Percentiles rank a stretch among this genome's conserved stretches.
Evolutionary conservation across 2,113 vertebrate genomes (phyloP).

Genomic region (Ranitomeya variabilis): DNA sequence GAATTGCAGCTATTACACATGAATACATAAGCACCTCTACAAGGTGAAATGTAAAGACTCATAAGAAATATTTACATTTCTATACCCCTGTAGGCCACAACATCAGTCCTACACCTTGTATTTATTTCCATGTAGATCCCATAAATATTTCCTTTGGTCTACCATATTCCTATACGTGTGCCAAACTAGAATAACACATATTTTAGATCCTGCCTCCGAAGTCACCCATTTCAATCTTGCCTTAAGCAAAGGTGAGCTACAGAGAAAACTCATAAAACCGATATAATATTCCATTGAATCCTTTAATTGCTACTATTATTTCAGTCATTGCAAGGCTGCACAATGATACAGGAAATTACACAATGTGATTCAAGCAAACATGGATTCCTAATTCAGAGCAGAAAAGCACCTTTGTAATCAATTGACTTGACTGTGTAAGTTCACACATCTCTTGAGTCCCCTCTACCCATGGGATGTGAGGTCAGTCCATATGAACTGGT

Average conservation of each 20-base stretch:
- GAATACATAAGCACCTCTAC: background rate
- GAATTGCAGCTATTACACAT: background rate
- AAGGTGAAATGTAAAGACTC: background rate
- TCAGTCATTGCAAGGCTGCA: background rate
- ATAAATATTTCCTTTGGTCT: background rate
- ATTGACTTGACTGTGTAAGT: background rate
- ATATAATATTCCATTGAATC: constrained; percentile 19
- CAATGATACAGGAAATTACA: constrained; percentile 8
- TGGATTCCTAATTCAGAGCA: background rate
- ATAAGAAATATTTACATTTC: background rate
- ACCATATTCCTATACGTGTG: background rate
- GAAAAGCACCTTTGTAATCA: background rate
- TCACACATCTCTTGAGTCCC: background rate
- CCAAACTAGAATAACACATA: background rate
- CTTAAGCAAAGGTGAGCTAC: background rate
- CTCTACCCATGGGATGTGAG: background rate
- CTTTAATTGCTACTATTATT: constrained; percentile 18
- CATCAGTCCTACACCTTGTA: background rate
- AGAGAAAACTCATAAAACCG: background rate
- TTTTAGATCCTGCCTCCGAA: background rate
- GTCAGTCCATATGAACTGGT: constrained; percentile 1
- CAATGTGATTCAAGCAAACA: background rate
- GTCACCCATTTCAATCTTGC: background rate
- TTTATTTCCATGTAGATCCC: background rate
- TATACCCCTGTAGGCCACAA: background rate